Base-by-base conservation (phyloP, 2,888 invertebrate species). In the Plebejus argus region DNA sequence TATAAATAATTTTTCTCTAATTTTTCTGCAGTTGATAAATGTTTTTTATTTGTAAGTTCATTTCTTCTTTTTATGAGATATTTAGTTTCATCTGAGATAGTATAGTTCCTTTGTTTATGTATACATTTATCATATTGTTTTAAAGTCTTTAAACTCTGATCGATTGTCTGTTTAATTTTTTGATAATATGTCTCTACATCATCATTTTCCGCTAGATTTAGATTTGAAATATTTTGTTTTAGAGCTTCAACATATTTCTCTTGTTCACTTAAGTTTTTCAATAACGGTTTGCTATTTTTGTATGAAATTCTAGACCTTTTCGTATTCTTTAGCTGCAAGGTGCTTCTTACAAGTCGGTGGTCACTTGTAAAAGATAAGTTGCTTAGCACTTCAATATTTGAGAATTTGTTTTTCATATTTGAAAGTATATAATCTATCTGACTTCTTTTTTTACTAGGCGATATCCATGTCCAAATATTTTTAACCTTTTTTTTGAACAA, bases 401-500 rank as follows among this genome's bases (percentile, higher is more conserved):
- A 78, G 8, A 80, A 49, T 49, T 78, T 74, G 10, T 78, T 33
- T 76, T 80, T 78, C 23, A 76, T n/a, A 71, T 78, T 79, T 23
- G 78, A 77, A 18, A 79, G 35, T 39, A 79, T 76, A 33, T 79
- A 79, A 76, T 78, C 79, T 78, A 78, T 78, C 33, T 79, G 78
- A 20, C 78, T 78, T 78, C 76, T 77, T 18, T 66, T 76, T 33
- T 78, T 76, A 8, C 79, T 80, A 6, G 81, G 80, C 1, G 79
- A 78, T 2, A 78, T 15, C 80, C 76, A 78, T 7, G 77, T 78
- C 79, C 79, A 77, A 12, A 78, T 45, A 20, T 77, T 79, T n/a
- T 79, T 80, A n/a, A 3, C 76, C 49, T 80, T 80, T 56, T 81
- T 80, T 74, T 79, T 78, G 23, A 81, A 80, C 61, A 79, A 61